Evolutionary conservation across 1,140 invertebrate species (phyloP).

Genomic region (Calephelis nemesis): DNA sequence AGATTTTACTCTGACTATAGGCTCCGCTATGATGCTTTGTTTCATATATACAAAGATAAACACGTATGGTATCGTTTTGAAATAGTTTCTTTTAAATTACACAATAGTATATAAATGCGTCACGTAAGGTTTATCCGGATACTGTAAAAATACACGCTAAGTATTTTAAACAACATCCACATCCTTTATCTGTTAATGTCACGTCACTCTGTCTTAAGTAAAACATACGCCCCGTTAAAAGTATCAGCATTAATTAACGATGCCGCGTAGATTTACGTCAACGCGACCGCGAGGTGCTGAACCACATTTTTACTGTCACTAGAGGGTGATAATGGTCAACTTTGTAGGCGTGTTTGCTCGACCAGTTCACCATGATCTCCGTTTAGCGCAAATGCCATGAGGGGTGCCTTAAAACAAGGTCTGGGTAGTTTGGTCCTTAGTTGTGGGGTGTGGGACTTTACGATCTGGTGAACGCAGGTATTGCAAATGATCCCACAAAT

Average conservation of each 20-base stretch:
- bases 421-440: conserved; percentile 41
- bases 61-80: too few species aligned
- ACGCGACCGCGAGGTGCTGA: conserved; percentile 49
- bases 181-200: background rate
- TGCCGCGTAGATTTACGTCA: conserved; percentile 37
- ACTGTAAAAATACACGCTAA: too few species aligned
- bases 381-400: background rate
- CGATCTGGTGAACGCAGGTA: conserved; percentile 64
- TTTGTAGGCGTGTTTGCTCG: conserved; percentile 45
- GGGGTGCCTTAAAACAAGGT: conserved; percentile 28
- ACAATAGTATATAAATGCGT: too few species aligned
- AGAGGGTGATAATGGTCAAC: conserved; percentile 62
- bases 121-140: too few species aligned
- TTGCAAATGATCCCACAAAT: conserved; percentile 63
- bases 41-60: too few species aligned
- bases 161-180: too few species aligned
- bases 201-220: background rate
- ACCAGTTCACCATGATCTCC: conserved; percentile 17
- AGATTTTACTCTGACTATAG: too few species aligned
- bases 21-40: too few species aligned
- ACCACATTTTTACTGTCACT: conserved; percentile 51
- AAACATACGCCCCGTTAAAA: background rate
- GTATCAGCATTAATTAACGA: conserved; percentile 16
- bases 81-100: too few species aligned
- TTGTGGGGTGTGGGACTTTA: conserved; percentile 51